These are phyloP conservation scores for Eupithecia exiguata DNA, from an alignment of 2,888 invertebrate species.

Conservation along the genomic window DNA sequence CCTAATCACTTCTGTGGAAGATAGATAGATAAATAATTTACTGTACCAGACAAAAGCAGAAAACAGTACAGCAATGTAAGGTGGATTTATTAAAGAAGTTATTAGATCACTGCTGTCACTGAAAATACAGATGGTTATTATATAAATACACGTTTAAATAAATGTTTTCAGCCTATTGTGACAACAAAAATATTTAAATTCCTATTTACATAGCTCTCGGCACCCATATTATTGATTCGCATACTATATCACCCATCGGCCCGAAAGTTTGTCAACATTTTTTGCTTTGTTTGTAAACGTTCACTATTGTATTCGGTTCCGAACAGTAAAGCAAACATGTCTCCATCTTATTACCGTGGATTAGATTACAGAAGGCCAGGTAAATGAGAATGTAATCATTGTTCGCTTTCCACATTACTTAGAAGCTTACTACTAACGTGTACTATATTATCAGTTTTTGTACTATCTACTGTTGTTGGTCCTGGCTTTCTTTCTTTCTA, in stretches of 20 bases:
- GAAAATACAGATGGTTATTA: background rate
- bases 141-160: too few species aligned
- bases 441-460: background rate
- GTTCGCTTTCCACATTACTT: conserved; percentile 43
- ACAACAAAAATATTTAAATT: background rate
- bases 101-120: background rate
- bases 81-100: too few species aligned
- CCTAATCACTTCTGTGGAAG: background rate
- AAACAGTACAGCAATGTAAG: too few species aligned
- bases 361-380: conserved; percentile 64
- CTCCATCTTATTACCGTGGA: conserved; percentile 57
- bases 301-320: conserved; percentile 28
- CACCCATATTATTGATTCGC: conserved; percentile 7
- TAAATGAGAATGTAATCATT: conserved; percentile 55
- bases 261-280: conserved; percentile 28
- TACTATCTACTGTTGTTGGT: conserved; percentile 1
- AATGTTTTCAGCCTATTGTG: background rate
- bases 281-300: conserved; percentile 33
- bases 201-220: background rate
- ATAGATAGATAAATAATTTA: too few species aligned
- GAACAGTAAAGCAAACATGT: conserved; percentile 59
- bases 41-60: too few species aligned
- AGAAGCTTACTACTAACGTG: conserved; percentile 31
- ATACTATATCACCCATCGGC: conserved; percentile 7
- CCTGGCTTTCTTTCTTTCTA: background rate